Evolutionary conservation across 2,113 vertebrate species (phyloP).

Genomic region (Prietella phreatophila): DNA sequence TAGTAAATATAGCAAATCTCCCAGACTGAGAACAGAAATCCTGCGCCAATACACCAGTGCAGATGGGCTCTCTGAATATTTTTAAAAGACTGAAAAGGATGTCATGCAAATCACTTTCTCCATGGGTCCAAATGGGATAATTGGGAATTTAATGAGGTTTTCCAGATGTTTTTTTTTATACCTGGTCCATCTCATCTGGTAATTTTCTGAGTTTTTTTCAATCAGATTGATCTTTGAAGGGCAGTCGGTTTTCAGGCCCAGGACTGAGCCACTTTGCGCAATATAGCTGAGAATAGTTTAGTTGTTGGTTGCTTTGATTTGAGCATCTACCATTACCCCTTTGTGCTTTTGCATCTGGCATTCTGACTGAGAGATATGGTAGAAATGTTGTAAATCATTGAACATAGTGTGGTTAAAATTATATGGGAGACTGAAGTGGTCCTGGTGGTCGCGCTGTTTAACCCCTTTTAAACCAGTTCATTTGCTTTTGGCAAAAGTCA

Average conservation of each 20-base stretch:
- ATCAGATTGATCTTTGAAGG: neutral
- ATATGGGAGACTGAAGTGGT: neutral
- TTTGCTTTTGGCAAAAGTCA: conserved; percentile 39
- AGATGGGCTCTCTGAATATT: conserved; percentile 31
- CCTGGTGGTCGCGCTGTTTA: neutral
- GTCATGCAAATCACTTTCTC: neutral
- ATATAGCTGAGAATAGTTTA: neutral
- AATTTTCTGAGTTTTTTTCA: neutral
- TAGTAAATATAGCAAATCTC: conserved; percentile 46
- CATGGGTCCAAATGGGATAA: neutral
- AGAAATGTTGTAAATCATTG: neutral
- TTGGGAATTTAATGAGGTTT: neutral
- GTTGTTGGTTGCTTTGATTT: neutral
- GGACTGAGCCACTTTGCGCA: neutral
- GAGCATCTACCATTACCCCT: neutral
- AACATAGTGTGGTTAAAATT: neutral
- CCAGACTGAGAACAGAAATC: conserved; percentile 34
- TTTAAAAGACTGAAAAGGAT: neutral
- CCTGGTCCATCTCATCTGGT: conserved; percentile 11
- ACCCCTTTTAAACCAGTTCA: conserved; percentile 16
- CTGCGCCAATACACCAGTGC: conserved; percentile 21
- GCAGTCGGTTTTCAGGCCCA: neutral
- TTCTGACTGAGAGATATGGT: neutral
- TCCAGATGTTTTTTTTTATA: neutral
- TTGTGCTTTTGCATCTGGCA: conserved; percentile 21